Percentiles rank a stretch among this genome's conserved stretches.
Conservation (phyloP, 2,113 vertebrate genomes). For the Pteropus alecto region DNA sequence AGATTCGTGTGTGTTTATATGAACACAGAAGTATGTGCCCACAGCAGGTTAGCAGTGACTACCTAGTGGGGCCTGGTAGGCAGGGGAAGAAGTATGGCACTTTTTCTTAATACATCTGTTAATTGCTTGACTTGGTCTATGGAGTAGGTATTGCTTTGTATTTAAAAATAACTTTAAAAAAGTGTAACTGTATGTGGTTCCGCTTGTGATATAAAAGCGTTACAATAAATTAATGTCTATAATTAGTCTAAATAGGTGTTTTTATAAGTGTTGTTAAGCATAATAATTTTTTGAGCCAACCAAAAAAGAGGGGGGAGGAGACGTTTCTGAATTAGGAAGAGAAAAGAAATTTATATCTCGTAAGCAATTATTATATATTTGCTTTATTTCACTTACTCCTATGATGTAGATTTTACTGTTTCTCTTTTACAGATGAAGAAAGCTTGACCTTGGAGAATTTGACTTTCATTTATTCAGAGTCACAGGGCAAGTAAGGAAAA, state of each 20-base stretch:
- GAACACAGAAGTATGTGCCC: background rate
- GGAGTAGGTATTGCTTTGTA: background rate
- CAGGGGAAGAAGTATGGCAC: background rate
- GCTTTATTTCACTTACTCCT: background rate
- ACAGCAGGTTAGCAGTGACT: background rate
- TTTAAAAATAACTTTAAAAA: background rate
- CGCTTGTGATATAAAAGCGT: background rate
- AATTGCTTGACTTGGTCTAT: background rate
- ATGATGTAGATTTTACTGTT: background rate
- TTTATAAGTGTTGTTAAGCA: background rate
- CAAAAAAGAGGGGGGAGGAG: background rate
- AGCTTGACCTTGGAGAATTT: background rate
- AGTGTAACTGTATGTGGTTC: background rate
- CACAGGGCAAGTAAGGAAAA: background rate
- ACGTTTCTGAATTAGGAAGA: background rate
- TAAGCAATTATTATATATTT: background rate
- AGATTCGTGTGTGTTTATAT: background rate
- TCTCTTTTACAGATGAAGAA: background rate
- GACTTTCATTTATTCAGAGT: background rate
- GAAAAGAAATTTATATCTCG: background rate
- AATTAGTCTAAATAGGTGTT: background rate
- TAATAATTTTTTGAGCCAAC: background rate
- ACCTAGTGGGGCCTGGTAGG: background rate
- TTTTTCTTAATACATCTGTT: background rate
- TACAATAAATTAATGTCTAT: background rate